Conservation (phyloP, 92 coral and sea anemone species). For the Diadumene lineata region DNA sequence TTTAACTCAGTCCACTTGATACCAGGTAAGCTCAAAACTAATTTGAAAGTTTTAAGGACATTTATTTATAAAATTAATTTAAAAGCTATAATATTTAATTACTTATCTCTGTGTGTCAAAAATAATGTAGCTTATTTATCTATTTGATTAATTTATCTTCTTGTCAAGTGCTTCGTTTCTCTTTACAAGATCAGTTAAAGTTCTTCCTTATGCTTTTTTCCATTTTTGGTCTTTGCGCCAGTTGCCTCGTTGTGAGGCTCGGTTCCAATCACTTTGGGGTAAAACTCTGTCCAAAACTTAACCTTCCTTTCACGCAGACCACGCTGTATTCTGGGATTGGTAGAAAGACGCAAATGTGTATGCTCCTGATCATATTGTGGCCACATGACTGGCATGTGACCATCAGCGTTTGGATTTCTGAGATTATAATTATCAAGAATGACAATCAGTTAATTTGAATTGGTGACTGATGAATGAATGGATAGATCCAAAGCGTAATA, state of each 20-base stretch:
- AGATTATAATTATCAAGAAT: background rate
- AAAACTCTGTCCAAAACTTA: slow-evolving; percentile 28
- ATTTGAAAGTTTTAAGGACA: too few relatives aligned
- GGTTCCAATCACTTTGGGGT: slow-evolving; percentile 8
- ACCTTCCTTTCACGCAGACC: slow-evolving; percentile 10
- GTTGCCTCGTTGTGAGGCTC: background rate
- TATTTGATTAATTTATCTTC: too few relatives aligned
- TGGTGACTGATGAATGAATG: background rate
- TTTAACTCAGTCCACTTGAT: too few relatives aligned
- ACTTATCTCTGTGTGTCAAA: too few relatives aligned
- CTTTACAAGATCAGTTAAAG: background rate
- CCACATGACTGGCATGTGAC: slow-evolving; percentile 26
- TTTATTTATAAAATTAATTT: too few relatives aligned
- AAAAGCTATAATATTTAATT: too few relatives aligned
- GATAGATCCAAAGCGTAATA: background rate
- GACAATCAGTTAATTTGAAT: background rate
- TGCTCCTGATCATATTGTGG: slow-evolving; percentile 21
- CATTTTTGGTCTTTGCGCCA: background rate
- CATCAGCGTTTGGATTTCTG: slow-evolving; percentile 33
- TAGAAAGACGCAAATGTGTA: slow-evolving; percentile 12
- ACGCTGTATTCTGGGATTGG: slow-evolving; percentile 18
- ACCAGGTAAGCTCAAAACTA: too few relatives aligned
- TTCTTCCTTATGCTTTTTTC: background rate
- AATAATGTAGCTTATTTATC: too few relatives aligned
- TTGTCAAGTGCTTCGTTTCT: background rate